A percentile compares a stretch with the other conserved stretches of the same genome.
Conservation (phyloP, 2,113 vertebrate species). For the Ciconia maguari region DNA sequence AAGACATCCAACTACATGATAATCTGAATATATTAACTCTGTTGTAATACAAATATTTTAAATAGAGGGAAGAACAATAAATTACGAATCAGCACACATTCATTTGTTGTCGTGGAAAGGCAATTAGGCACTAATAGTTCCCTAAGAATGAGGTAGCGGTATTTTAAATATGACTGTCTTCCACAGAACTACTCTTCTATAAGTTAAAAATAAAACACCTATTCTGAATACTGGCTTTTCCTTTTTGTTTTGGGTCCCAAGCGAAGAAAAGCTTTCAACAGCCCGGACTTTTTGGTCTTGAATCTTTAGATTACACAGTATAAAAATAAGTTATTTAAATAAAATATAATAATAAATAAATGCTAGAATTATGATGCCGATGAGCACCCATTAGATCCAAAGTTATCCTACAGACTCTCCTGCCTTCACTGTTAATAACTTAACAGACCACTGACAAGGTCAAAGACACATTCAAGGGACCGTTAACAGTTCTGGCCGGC, state of each 20-base stretch:
- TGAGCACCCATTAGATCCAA: not conserved
- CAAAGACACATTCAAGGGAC: not conserved
- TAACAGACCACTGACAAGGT: not conserved
- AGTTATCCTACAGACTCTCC: not conserved
- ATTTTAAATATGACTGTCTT: not conserved
- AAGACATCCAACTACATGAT: not conserved
- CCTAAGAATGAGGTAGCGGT: constrained; percentile 68
- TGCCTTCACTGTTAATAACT: not conserved
- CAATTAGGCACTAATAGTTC: not conserved
- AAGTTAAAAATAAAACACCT: not conserved
- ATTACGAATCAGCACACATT: constrained; percentile 41
- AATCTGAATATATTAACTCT: constrained; percentile 68
- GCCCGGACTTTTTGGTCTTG: not conserved
- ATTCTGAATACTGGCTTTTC: not conserved
- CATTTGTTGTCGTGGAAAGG: not conserved
- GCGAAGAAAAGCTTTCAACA: not conserved
- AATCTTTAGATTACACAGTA: not conserved
- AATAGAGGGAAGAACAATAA: constrained; percentile 74
- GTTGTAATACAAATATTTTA: constrained; percentile 60
- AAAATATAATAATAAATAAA: constrained; percentile 76
- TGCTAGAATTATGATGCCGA: not conserved
- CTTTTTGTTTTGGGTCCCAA: not conserved
- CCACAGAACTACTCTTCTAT: not conserved
- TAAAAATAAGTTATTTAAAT: constrained; percentile 76
- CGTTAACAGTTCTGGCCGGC: not conserved